Percentiles rank a stretch among this genome's conserved stretches.
These are phyloP conservation scores for Bugula neritina DNA, from an alignment of 2,888 invertebrate genomes.

Conservation along the genomic window DNA sequence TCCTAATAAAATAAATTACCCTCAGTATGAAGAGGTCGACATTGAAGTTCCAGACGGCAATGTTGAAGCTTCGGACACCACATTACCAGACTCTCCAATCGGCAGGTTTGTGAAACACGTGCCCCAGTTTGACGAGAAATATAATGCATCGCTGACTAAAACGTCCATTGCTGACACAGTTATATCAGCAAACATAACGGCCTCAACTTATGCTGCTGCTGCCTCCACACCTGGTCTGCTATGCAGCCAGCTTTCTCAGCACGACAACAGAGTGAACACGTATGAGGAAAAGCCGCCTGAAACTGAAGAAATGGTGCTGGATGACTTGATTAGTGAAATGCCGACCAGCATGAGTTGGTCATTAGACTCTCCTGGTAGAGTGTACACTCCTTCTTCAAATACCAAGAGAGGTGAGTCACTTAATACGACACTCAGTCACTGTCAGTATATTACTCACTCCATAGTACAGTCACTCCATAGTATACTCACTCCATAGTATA, in stretches of 20 bases:
- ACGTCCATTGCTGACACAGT: constrained; percentile 13
- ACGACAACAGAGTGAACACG: background rate
- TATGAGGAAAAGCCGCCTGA: background rate
- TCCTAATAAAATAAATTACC: background rate
- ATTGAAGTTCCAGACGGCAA: background rate
- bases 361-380: background rate
- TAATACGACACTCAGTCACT: too few species aligned
- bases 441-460: too few species aligned
- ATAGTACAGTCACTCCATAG: too few species aligned
- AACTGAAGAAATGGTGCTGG: background rate
- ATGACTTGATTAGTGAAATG: background rate
- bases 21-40: background rate
- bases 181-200: background rate
- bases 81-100: background rate
- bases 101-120: background rate
- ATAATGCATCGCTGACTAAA: background rate
- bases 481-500: too few species aligned
- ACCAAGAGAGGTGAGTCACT: background rate
- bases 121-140: constrained; percentile 4
- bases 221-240: background rate
- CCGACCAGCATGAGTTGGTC: constrained; percentile 9
- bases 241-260: background rate
- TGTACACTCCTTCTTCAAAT: background rate
- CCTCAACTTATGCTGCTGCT: too few species aligned
- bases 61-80: background rate